Evolutionary conservation across 2,113 vertebrate genomes (phyloP), one percentile per base, ranked within the genome.

Genomic region (Chelonoidis abingdonii): DNA sequence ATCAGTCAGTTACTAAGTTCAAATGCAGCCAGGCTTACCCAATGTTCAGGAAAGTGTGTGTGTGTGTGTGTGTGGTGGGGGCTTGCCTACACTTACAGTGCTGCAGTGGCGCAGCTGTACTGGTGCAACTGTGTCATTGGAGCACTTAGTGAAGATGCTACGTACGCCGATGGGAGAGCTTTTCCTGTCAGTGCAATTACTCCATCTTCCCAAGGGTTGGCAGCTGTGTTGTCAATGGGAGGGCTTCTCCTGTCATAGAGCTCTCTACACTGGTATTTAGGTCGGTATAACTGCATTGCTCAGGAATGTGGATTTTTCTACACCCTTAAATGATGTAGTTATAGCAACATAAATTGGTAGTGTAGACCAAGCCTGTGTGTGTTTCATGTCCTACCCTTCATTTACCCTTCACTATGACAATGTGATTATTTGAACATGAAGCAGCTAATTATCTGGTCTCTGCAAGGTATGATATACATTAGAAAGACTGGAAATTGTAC

Each of bases 401-500:
- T 87, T 57, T 56, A 87, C 83, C 11, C 54, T 89, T 25, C 65
- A 93, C 57, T 82, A 57, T 57, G 44, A 80, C 50, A 53, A 21
- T 90, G 69, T 29, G 80, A 92, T 92, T 93, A 89, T 44, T 72
- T 84, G 88, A 95, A 83, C 89, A 93, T 82, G 65, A 95, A 93
- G 88, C 57, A 88, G 80, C 29, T 92, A 53, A 82, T 96, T 94
- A 93, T 95, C 92, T 94, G 80, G 83, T 76, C 24, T 97, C 86
- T 89, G 56, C 53, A 93, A 92, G 49, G 41, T 56, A 38, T 17
- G 49, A 53, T 57, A 87, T 91, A 38, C 94, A 90, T 95, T 82
- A 90, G 21, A 92, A 59, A 92, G 24, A 52, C 78, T n/a, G 22
- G 29, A 84, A 91, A 92, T 54, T 78, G 21, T 21, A 80, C 24